A percentile compares a stretch with the other conserved stretches of the same genome.
Evolutionary conservation across 2,888 invertebrate genomes (phyloP).

Genomic region (Metopia argyrocephala): DNA sequence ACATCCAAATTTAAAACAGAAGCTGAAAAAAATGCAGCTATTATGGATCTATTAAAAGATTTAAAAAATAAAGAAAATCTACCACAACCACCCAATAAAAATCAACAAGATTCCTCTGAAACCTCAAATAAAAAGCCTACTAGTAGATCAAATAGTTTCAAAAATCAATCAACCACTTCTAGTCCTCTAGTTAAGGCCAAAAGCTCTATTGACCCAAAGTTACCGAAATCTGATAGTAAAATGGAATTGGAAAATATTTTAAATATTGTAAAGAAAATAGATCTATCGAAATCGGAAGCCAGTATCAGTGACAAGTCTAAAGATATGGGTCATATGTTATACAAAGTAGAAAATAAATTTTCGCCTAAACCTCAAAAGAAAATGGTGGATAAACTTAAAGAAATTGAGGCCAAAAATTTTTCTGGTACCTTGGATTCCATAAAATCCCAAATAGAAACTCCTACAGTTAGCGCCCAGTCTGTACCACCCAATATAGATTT

Average conservation of each 20-base stretch:
- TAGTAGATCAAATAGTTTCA: conserved; percentile 69
- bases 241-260: conserved; percentile 74
- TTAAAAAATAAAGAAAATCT: conserved; percentile 53
- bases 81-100: too few relatives aligned
- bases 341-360: conserved; percentile 70
- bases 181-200: conserved; percentile 59
- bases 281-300: conserved; percentile 59
- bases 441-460: conserved; percentile 74
- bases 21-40: conserved; percentile 30
- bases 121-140: conserved; percentile 59
- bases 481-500: conserved; percentile 72
- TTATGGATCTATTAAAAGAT: conserved; percentile 52
- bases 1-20: conserved; percentile 52
- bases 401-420: conserved; percentile 76
- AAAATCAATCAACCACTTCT: conserved; percentile 64
- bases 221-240: conserved; percentile 66
- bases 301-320: conserved; percentile 54
- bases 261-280: conserved; percentile 71
- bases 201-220: conserved; percentile 33
- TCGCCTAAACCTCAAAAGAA: conserved; percentile 68
- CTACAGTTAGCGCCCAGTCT: conserved; percentile 74
- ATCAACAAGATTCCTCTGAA: not conserved
- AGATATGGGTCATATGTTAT: conserved; percentile 71
- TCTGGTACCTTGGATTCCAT: conserved; percentile 77
- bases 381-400: conserved; percentile 73